A percentile compares a stretch with the other conserved stretches of the same genome.
phyloP scores from a whole-genome alignment of 1,140 invertebrate species.

The Gerris buenoi region DNA sequence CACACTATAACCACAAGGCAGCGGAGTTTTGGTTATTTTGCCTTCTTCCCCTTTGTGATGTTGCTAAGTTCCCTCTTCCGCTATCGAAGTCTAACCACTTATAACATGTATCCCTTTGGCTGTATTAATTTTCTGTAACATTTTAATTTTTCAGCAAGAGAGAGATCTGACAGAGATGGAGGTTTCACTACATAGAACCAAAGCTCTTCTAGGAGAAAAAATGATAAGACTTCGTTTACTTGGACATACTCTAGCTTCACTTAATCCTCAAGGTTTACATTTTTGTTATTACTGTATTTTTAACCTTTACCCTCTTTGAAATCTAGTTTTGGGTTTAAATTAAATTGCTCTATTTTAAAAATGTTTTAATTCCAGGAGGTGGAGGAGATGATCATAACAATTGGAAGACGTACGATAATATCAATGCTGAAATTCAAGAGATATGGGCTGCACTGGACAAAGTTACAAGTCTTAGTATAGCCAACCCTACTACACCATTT shows the following conservation, averaged over 20 bases:
- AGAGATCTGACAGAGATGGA: constrained; percentile 13
- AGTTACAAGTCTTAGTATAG: constrained; percentile 28
- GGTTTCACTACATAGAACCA: constrained; percentile 36
- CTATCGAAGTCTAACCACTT: no score
- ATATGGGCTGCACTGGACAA: constrained; percentile 51
- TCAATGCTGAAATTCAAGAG: constrained; percentile 52
- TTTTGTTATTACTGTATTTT: no score
- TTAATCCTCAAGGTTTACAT: neutral
- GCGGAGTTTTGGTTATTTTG: no score
- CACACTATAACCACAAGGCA: no score
- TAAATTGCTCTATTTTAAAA: no score
- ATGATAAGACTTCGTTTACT: constrained; percentile 57
- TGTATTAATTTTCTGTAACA: no score
- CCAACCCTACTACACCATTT: neutral
- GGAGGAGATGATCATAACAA: constrained; percentile 47
- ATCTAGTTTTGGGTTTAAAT: no score
- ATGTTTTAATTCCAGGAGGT: neutral
- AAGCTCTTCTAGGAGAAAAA: constrained; percentile 58
- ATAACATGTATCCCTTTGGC: no score
- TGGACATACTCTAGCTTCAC: constrained; percentile 44
- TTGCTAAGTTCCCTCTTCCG: no score
- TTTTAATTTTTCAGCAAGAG: constrained; percentile 10
- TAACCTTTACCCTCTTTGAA: no score
- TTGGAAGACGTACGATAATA: constrained; percentile 49
- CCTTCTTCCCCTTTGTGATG: no score